A percentile compares a stretch with the other conserved stretches of the same genome.
phyloP scores from a whole-genome alignment of 2,888 invertebrate species.

The Glyphotaelius pellucidus region DNA sequence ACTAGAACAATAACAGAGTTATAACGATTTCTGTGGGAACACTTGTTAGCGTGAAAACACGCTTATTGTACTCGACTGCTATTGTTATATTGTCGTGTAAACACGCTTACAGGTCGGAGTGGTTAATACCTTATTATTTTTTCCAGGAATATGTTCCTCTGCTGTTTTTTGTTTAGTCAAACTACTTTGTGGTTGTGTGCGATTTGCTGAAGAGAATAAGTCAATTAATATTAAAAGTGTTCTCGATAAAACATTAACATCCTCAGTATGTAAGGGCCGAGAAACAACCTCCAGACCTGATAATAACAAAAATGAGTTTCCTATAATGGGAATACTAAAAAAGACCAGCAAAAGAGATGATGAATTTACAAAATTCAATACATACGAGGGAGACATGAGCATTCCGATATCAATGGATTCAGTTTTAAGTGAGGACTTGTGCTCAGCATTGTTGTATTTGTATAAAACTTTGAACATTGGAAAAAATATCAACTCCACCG shows the following conservation, averaged over 20 bases:
- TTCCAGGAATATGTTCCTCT: conserved; percentile 58
- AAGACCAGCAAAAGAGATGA: background rate
- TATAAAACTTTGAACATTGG: conserved; percentile 52
- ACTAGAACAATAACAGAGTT: too few relatives aligned
- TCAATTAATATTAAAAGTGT: conserved; percentile 41
- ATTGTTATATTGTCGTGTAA: too few relatives aligned
- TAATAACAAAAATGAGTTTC: background rate
- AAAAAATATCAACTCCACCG: conserved; percentile 32
- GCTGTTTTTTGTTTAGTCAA: conserved; percentile 59
- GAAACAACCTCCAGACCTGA: background rate
- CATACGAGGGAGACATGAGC: background rate
- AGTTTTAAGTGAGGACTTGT: conserved; percentile 56
- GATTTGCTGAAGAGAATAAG: conserved; percentile 39
- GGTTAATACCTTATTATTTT: background rate
- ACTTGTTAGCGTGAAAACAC: too few relatives aligned
- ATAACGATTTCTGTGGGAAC: too few relatives aligned
- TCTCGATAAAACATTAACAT: conserved; percentile 48
- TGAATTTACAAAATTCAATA: conserved; percentile 20
- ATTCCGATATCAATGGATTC: conserved; percentile 38
- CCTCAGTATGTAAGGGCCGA: background rate
- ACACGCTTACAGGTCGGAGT: too few relatives aligned
- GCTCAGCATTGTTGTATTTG: conserved; percentile 52
- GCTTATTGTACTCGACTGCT: too few relatives aligned
- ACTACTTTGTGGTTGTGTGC: conserved; percentile 53
- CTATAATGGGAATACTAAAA: conserved; percentile 25